A percentile compares a stretch with the other conserved stretches of the same genome.
These are phyloP conservation scores for Ectobius pallidus DNA, from an alignment of 2,888 invertebrate species.

Conservation along the genomic window DNA sequence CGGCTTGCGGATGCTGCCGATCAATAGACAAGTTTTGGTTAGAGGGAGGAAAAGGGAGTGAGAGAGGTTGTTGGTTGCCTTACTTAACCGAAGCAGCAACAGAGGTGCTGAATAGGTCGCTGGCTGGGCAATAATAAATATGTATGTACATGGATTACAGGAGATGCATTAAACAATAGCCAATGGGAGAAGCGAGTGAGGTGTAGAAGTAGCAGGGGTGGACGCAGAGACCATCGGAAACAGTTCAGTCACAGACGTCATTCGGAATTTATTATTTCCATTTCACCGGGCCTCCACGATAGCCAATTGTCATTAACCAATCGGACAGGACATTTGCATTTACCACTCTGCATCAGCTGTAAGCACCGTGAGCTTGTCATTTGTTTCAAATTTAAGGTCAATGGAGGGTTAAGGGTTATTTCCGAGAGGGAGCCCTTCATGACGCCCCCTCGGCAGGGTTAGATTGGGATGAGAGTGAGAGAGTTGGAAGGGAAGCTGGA, in stretches of 20 bases:
- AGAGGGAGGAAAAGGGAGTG: too few relatives aligned
- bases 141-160: slow-evolving; percentile 20
- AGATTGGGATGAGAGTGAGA: slow-evolving; percentile 11
- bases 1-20: too few relatives aligned
- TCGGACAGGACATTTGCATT: slow-evolving; percentile 42
- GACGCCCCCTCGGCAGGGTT: slow-evolving; percentile 1
- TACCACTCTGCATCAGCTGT: slow-evolving; percentile 43
- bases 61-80: too few relatives aligned
- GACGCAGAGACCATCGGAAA: slow-evolving; percentile 10
- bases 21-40: too few relatives aligned
- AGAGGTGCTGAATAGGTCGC: slow-evolving; percentile 1
- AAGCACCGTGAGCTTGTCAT: slow-evolving; percentile 38
- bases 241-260: slow-evolving; percentile 36
- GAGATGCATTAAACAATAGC: slow-evolving; percentile 22
- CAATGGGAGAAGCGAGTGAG: background rate
- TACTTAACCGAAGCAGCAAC: background rate
- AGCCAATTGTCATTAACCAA: slow-evolving; percentile 37
- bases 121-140: slow-evolving; percentile 20
- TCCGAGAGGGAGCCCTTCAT: slow-evolving; percentile 33
- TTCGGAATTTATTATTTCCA: slow-evolving; percentile 39
- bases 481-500: slow-evolving; percentile 4
- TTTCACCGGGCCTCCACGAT: slow-evolving; percentile 33
- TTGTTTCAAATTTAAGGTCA: slow-evolving; percentile 45
- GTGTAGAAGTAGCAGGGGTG: background rate
- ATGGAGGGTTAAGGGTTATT: slow-evolving; percentile 43